Percentiles rank a stretch among this genome's conserved stretches.
Evolutionary conservation across 2,797 vertebrate genomes (phyloP).

Genomic region (Pristis pectinata): DNA sequence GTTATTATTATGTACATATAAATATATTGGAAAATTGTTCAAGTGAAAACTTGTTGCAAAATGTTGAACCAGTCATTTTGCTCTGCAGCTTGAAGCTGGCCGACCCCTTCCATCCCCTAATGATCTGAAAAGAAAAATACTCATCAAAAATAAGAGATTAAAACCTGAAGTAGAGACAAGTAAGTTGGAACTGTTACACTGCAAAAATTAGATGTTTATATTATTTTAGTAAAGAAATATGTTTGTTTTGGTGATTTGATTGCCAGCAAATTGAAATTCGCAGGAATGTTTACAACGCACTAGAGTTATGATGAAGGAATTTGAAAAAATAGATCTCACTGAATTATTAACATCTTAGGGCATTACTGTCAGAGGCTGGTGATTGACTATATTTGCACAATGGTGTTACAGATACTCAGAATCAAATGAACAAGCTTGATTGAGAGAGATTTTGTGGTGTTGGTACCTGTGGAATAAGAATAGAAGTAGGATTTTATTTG

Average conservation of each 20-base stretch:
- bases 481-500: no score
- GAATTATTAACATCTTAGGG: neutral
- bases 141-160: conserved; percentile 97
- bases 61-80: neutral
- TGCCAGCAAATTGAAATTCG: no score
- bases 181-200: conserved; percentile 54
- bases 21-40: conserved; percentile 10
- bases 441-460: neutral
- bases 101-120: conserved; percentile 83
- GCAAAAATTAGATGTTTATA: neutral
- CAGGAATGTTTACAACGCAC: neutral
- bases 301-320: neutral
- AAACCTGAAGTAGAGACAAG: conserved; percentile 97
- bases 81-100: conserved; percentile 76
- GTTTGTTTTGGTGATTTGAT: neutral
- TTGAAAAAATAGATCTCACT: neutral
- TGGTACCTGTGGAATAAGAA: neutral
- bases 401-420: neutral
- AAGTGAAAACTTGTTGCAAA: neutral
- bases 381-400: neutral
- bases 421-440: neutral
- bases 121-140: conserved; percentile 92
- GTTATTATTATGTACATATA: conserved; percentile 42
- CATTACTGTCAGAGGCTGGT: neutral
- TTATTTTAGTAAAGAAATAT: neutral